A percentile compares a stretch with the other conserved stretches of the same genome.
Conservation (phyloP, 2,113 vertebrate genomes). For the Odontesthes bonariensis region DNA sequence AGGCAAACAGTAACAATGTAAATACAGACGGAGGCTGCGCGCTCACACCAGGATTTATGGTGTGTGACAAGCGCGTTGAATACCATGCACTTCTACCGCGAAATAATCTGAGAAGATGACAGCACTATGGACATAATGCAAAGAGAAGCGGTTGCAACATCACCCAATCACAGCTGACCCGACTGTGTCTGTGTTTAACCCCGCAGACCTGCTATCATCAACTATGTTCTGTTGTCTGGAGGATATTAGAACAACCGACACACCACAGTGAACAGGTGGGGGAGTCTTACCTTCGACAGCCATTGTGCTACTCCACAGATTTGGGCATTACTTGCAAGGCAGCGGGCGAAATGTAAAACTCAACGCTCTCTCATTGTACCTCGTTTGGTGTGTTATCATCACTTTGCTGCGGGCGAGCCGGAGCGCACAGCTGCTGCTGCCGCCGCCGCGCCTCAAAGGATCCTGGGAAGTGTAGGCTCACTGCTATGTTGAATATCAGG, state of each 20-base stretch:
- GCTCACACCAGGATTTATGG: constrained; percentile 28
- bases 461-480: constrained; percentile 80
- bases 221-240: constrained; percentile 7
- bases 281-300: constrained; percentile 83
- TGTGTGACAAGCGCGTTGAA: constrained; percentile 2
- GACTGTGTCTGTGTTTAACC: constrained; percentile 31
- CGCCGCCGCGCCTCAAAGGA: constrained; percentile 62
- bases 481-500: constrained; percentile 1
- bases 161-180: constrained; percentile 66
- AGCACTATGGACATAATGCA: constrained; percentile 32
- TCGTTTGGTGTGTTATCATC: constrained; percentile 76
- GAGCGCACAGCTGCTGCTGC: constrained; percentile 71
- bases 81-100: constrained; percentile 6
- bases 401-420: constrained; percentile 74
- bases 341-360: constrained; percentile 43
- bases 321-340: constrained; percentile 66
- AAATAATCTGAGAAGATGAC: constrained; percentile 15
- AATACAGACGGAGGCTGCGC: constrained; percentile 53
- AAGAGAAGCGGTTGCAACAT: constrained; percentile 35
- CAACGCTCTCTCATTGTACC: constrained; percentile 66
- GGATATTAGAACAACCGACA: not conserved
- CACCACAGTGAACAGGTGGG: not conserved
- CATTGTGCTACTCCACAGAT: constrained; percentile 77
- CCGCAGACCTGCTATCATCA: constrained; percentile 5
- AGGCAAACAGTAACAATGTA: constrained; percentile 17